Base-by-base conservation (phyloP, 2,797 vertebrate species). In the Taeniopygia guttata region DNA sequence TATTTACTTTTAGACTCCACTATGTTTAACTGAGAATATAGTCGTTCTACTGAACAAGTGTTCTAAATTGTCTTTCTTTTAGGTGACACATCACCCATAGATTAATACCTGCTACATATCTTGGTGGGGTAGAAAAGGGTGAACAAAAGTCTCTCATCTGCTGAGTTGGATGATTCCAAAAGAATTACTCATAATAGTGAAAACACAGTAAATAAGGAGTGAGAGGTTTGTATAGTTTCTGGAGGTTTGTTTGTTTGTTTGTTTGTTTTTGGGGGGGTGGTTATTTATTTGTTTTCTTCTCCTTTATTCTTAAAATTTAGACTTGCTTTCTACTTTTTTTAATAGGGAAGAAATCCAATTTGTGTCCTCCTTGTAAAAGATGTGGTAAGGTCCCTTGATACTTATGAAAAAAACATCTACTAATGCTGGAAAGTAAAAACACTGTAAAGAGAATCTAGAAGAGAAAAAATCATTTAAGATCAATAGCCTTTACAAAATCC, bases 401-500 rank as follows among this genome's bases (percentile, higher is more conserved):
- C 7, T 10, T 59, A 51, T 29, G 13, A 79, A 62, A 93, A 93
- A 94, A 72, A 54, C 29, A 56, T 29, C 45, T 54, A 56, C 46
- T 55, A 75, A 58, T 18, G 5, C 9, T 83, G 38, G 27, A 70
- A 93, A 92, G 18, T 55, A 26, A 83, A 95, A 92, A 46, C 40
- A 81, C 18, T 87, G 29, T 80, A 38, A 83, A 74, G 75, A 64
- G 60, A 80, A 85, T 72, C 25, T 38, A 75, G 64, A 83, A 36
- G n/a, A 79, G 40, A 42, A 81, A 87, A 95, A 94, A 76, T 38
- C 27, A 75, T 87, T 94, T 27, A 52, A 66, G 64, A 91, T 93
- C 89, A 92, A 94, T 87, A 92, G 22, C 16, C 27, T 82, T 85
- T 79, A 66, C 52, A 82, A 84, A 88, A n/a, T 75, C 59, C 90